Percentiles rank a stretch among this genome's conserved stretches.
These are phyloP conservation scores for Chunga burmeisteri DNA, from an alignment of 2,113 vertebrate species.

Conservation along the genomic window DNA sequence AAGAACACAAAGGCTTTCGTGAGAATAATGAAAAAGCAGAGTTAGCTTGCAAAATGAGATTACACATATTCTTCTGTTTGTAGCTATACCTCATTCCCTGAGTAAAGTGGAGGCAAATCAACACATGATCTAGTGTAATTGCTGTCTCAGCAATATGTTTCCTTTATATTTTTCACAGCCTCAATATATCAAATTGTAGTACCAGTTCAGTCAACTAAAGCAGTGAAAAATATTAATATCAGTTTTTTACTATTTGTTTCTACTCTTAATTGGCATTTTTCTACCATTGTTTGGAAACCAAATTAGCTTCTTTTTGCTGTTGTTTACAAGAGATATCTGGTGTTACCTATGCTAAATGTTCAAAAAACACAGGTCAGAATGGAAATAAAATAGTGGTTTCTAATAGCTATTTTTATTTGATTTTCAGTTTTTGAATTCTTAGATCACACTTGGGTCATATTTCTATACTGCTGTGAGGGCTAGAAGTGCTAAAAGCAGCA, in stretches of 20 bases:
- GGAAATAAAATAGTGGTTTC: background rate
- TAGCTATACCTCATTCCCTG: background rate
- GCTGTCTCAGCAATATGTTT: background rate
- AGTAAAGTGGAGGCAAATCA: background rate
- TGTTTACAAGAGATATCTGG: background rate
- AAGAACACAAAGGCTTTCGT: background rate
- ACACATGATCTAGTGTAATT: background rate
- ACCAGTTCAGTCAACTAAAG: background rate
- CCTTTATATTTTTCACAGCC: slow-evolving; percentile 1
- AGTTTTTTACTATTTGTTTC: background rate
- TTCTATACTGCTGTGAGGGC: background rate
- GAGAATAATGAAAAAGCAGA: background rate
- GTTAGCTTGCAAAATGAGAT: background rate
- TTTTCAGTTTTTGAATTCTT: background rate
- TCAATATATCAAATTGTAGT: background rate
- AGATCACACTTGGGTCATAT: background rate
- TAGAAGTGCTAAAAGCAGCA: background rate
- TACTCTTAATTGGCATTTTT: background rate
- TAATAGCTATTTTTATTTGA: background rate
- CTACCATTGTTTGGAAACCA: background rate
- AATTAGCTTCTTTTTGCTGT: background rate
- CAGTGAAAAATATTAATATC: background rate
- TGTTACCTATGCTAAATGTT: background rate
- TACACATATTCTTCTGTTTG: background rate
- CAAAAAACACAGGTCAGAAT: background rate